These are phyloP conservation scores for Ciconia boyciana DNA, from an alignment of 2,113 vertebrate genomes.

Conservation along the genomic window DNA sequence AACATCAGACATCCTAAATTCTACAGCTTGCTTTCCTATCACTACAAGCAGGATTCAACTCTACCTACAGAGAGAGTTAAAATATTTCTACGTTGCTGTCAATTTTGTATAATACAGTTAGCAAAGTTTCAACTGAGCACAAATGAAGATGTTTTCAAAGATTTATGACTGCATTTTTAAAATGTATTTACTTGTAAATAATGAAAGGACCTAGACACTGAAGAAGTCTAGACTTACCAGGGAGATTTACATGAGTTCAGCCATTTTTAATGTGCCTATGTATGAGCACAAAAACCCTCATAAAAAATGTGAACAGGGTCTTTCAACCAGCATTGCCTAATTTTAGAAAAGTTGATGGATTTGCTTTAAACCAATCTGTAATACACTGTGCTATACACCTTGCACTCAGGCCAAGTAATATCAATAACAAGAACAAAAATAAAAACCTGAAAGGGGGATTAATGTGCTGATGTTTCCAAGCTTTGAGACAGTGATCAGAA, in stretches of 20 bases:
- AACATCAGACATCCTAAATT: neutral
- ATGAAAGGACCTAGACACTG: conserved; percentile 54
- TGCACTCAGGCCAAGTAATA: conserved; percentile 26
- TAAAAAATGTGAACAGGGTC: neutral
- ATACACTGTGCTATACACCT: neutral
- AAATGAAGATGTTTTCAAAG: conserved; percentile 54
- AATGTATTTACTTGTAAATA: conserved; percentile 69
- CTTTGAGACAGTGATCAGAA: conserved; percentile 4
- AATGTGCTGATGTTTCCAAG: conserved; percentile 41
- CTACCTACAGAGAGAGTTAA: conserved; percentile 20
- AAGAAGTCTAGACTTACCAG: conserved; percentile 36
- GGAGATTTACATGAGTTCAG: conserved; percentile 62
- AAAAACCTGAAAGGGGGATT: conserved; percentile 31
- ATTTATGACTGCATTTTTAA: conserved; percentile 65
- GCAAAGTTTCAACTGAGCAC: conserved; percentile 40
- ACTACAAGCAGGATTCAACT: neutral
- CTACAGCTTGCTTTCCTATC: neutral
- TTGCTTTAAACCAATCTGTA: neutral
- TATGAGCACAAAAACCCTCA: conserved; percentile 21
- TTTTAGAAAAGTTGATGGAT: conserved; percentile 29
- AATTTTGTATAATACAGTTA: conserved; percentile 6
- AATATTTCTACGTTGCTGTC: conserved; percentile 5
- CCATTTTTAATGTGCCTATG: conserved; percentile 53
- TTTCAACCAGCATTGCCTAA: neutral
- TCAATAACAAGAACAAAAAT: conserved; percentile 39